Conservation (phyloP, 2,888 invertebrate species). For the Drosophila merina region DNA sequence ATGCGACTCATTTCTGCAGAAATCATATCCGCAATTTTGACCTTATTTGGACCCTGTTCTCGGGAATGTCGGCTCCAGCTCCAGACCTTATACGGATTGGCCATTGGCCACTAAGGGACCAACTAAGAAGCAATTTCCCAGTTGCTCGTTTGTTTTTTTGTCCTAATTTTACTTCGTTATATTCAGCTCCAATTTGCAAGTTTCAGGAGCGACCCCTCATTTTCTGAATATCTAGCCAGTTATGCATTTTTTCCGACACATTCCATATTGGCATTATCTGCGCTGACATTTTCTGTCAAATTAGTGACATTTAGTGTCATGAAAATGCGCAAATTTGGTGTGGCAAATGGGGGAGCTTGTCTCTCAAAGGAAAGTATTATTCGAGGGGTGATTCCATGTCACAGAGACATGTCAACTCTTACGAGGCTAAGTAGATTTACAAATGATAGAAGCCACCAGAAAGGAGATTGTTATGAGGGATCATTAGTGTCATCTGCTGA, state of each 20-base stretch:
- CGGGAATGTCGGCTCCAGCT: slow-evolving; percentile 40
- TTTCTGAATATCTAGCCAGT: slow-evolving; percentile 35
- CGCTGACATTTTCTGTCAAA: slow-evolving; percentile 68
- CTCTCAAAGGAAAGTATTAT: slow-evolving; percentile 14
- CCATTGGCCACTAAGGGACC: slow-evolving; percentile 35
- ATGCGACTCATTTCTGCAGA: slow-evolving; percentile 50
- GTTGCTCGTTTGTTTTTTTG: too few relatives aligned
- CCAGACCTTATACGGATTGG: slow-evolving; percentile 50
- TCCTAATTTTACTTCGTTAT: slow-evolving; percentile 16
- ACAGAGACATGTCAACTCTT: not conserved
- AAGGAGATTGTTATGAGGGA: not conserved
- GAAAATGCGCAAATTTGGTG: slow-evolving; percentile 54
- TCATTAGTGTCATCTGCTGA: slow-evolving; percentile 5
- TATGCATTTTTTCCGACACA: slow-evolving; percentile 46
- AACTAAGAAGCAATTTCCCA: slow-evolving; percentile 28
- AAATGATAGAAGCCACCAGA: not conserved
- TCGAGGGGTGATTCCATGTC: slow-evolving; percentile 15
- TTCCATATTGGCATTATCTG: slow-evolving; percentile 55
- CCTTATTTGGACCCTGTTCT: slow-evolving; percentile 64
- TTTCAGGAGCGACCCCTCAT: slow-evolving; percentile 4
- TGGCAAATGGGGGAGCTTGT: slow-evolving; percentile 15
- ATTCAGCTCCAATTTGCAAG: slow-evolving; percentile 20
- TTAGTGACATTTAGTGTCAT: slow-evolving; percentile 66
- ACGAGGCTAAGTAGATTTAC: slow-evolving; percentile 8
- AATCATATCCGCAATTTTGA: slow-evolving; percentile 75